Percentiles rank a stretch among this genome's conserved stretches.
These are phyloP conservation scores for Nibea coibor DNA, from an alignment of 2,113 vertebrate genomes.

Conservation along the genomic window DNA sequence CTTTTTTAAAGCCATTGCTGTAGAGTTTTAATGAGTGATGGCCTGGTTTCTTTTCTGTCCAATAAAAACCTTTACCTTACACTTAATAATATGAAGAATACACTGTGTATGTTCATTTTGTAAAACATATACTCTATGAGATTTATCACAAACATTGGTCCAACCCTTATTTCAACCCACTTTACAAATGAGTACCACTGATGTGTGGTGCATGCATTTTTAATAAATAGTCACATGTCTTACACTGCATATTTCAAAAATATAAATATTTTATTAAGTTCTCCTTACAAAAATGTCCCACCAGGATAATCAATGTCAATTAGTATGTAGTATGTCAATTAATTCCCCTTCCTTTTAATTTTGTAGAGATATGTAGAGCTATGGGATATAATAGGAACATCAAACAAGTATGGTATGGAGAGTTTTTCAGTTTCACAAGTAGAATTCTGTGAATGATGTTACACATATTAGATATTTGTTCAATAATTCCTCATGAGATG, in stretches of 20 bases:
- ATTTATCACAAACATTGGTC: background rate
- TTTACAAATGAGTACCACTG: background rate
- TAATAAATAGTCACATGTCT: constrained; percentile 37
- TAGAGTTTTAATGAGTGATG: background rate
- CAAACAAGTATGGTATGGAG: background rate
- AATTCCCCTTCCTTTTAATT: constrained; percentile 1
- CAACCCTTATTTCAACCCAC: background rate
- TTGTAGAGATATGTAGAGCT: background rate
- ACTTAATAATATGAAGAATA: background rate
- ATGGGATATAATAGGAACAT: background rate
- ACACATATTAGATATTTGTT: background rate
- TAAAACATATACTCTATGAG: background rate
- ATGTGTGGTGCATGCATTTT: constrained; percentile 22
- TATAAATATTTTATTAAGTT: constrained; percentile 4
- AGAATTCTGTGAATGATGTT: background rate
- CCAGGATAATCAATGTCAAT: background rate
- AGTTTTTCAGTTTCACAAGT: background rate
- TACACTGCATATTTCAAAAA: constrained; percentile 7
- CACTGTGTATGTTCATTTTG: background rate
- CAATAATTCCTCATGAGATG: background rate
- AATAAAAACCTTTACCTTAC: background rate
- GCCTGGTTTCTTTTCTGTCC: background rate
- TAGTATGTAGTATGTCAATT: background rate
- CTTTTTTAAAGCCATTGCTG: background rate
- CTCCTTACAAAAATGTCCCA: background rate